Evolutionary conservation across 2,113 vertebrate species (phyloP).

Genomic region (Sakesphorus luctuosus): DNA sequence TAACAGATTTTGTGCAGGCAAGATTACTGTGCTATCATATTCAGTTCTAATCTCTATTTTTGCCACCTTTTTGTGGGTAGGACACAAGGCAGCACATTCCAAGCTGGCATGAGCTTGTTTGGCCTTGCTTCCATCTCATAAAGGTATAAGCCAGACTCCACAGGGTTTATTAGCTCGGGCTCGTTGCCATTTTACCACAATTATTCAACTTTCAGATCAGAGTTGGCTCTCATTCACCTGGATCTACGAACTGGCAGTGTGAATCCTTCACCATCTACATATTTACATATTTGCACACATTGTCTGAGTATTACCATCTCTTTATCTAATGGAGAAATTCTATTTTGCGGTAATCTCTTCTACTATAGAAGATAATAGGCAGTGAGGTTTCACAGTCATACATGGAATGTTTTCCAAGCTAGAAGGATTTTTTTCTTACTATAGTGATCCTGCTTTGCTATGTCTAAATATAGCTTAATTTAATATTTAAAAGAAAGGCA

Average conservation of each 20-base stretch:
- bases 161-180: constrained; percentile 41
- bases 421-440: not conserved
- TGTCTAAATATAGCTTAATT: constrained; percentile 8
- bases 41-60: not conserved
- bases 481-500: constrained; percentile 30
- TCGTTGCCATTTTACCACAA: constrained; percentile 40
- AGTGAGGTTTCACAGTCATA: constrained; percentile 1
- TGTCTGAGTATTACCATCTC: constrained; percentile 11
- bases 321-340: constrained; percentile 33
- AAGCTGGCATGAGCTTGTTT: not conserved
- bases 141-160: constrained; percentile 7
- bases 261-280: constrained; percentile 14
- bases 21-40: not conserved
- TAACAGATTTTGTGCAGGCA: not conserved
- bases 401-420: not conserved
- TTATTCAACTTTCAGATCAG: constrained; percentile 32
- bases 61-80: not conserved
- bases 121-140: not conserved
- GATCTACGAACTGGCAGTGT: not conserved
- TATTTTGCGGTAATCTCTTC: constrained; percentile 45
- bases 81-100: not conserved
- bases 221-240: constrained; percentile 38
- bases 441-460: not conserved
- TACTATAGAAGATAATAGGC: constrained; percentile 29
- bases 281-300: constrained; percentile 48